Evolutionary conservation across 2,888 invertebrate genomes (phyloP), one percentile per base, ranked within the genome.

Genomic region (Sphinx pinastri): DNA sequence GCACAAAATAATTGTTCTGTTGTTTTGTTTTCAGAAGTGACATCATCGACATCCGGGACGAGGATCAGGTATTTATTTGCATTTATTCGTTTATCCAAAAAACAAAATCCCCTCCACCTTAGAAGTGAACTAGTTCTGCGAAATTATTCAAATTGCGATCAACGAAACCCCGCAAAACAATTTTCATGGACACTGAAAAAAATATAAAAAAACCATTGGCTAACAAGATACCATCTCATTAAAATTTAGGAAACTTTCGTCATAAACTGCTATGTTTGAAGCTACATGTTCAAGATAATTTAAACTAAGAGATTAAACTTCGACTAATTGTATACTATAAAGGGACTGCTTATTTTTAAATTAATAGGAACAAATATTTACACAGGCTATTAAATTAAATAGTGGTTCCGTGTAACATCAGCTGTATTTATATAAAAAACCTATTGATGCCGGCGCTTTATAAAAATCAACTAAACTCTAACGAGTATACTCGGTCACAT

Each of bases 11-110:
- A 68, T 19, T 45, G 54, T 7, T 59, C 71, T 72, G 11, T 71
- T 67, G 16, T 67, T 73, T 80, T 74, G 60, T 74, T 93, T 92
- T 70, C 91, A 94, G 94, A 84, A 93, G 88, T 75, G 91, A 92
- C 76, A 90, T 93, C 75, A 85, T 93, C 67, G 93, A 93, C 79
- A 94, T 88, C 77, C 84, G 87, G 16, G 87, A 89, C 51, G 92
- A 88, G 72, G 89, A 91, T 74, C 88, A 93, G 87, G 93, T 94
- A 79, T 82, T 93, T 70, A 6, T 45, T 16, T 68, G 12, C 52
- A 7, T 55, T 54, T 2, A 69, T 60, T 16, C 13, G 11, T 59
- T 68, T 47, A 59, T n/a, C 31, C 55, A 45, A 7, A 14, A 10
- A 11, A 16, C 52, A 7, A 2, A 19, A 25, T 25, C 25, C 1